phyloP scores from a whole-genome alignment of 2,797 vertebrate genomes.

The Kryptopterus vitreolus region DNA sequence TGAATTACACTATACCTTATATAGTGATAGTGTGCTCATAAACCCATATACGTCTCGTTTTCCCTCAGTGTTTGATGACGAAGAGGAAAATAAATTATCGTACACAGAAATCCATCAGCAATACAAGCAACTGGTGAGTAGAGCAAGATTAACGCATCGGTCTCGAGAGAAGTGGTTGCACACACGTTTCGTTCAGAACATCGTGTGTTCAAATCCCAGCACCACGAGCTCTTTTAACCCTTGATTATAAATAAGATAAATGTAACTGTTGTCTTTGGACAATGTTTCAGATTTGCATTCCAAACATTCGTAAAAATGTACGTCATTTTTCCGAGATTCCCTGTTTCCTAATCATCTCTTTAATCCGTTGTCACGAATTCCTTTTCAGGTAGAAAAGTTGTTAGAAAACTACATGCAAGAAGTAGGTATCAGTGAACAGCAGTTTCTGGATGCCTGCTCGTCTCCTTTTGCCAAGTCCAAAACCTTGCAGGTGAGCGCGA shows the following conservation, averaged over 20 bases:
- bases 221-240: too few species aligned
- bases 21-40: background rate
- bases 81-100: conserved; percentile 95
- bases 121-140: conserved; percentile 93
- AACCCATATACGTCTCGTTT: background rate
- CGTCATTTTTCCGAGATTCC: background rate
- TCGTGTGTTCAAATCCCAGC: too few species aligned
- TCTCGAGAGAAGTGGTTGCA: too few species aligned
- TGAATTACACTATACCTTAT: too few species aligned
- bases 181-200: too few species aligned
- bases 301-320: background rate
- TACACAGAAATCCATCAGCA: conserved; percentile 97
- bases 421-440: conserved; percentile 95
- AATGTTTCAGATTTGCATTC: too few species aligned
- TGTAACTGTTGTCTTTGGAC: too few species aligned
- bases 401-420: conserved; percentile 92
- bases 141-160: too few species aligned
- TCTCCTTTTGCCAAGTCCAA: conserved; percentile 89
- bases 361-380: background rate
- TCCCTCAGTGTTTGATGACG: conserved; percentile 91
- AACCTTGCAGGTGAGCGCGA: conserved; percentile 82
- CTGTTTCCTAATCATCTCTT: background rate
- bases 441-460: conserved; percentile 89
- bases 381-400: conserved; percentile 87
- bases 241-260: too few species aligned